A percentile compares a stretch with the other conserved stretches of the same genome.
These are phyloP conservation scores for Anguilla rostrata DNA, from an alignment of 2,113 vertebrate genomes.

Conservation along the genomic window DNA sequence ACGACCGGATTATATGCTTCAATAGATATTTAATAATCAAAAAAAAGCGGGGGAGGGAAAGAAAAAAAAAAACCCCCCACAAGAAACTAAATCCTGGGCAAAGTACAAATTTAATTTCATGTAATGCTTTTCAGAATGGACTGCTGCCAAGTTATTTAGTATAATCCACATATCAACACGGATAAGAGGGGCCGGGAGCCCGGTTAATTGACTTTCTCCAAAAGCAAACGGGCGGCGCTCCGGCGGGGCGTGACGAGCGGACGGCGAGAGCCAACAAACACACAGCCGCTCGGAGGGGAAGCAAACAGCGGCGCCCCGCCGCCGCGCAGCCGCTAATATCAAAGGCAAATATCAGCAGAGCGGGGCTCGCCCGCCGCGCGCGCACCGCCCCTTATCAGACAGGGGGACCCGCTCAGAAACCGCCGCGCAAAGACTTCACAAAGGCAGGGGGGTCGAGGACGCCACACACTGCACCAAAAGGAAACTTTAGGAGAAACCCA, in stretches of 20 bases:
- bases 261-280: conserved; percentile 18
- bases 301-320: not conserved
- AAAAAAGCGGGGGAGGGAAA: not conserved
- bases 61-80: conserved; percentile 21
- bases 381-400: not conserved
- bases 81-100: conserved; percentile 57
- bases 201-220: conserved; percentile 51
- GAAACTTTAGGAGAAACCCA: not conserved
- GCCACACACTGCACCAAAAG: not conserved
- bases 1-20: conserved; percentile 59
- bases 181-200: conserved; percentile 38
- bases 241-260: conserved; percentile 37
- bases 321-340: conserved; percentile 9
- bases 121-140: conserved; percentile 59
- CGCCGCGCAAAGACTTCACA: not conserved
- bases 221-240: conserved; percentile 42
- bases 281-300: conserved; percentile 7
- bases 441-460: not conserved
- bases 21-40: conserved; percentile 58
- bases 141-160: conserved; percentile 53
- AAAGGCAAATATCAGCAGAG: conserved; percentile 30
- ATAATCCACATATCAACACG: conserved; percentile 67
- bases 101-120: conserved; percentile 65
- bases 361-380: not conserved
- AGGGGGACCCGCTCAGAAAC: not conserved